Conservation (phyloP, 1,140 invertebrate species). For the Bombus cullumanus region DNA sequence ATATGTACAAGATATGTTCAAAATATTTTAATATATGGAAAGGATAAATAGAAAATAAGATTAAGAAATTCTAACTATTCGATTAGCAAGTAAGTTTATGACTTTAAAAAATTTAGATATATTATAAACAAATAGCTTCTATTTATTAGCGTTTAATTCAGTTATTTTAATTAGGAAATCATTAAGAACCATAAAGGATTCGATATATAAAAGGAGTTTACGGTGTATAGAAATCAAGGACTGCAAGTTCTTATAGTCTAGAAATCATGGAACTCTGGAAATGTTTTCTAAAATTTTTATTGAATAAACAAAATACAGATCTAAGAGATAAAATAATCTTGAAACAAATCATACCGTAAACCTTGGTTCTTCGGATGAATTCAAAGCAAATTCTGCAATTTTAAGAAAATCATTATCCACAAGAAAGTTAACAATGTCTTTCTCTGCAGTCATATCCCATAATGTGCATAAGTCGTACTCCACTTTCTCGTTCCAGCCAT, state of each 20-base stretch:
- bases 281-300: constrained; percentile 8
- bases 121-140: neutral
- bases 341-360: constrained; percentile 79
- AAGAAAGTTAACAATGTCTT: constrained; percentile 87
- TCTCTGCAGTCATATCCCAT: constrained; percentile 91
- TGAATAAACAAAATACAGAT: constrained; percentile 20
- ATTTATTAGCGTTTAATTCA: neutral
- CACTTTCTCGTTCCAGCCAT: constrained; percentile 82
- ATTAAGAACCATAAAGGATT: neutral
- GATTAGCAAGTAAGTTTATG: neutral
- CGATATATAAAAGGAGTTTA: neutral
- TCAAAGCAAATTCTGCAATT: constrained; percentile 81
- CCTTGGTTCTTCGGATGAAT: constrained; percentile 82
- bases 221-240: constrained; percentile 2
- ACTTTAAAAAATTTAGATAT: neutral
- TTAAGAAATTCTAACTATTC: neutral
- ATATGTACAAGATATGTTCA: neutral
- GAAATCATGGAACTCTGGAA: neutral
- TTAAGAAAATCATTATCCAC: constrained; percentile 86
- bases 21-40: neutral
- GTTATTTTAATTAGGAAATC: neutral
- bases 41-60: no score
- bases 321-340: neutral
- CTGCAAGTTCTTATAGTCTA: neutral
- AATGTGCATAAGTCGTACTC: constrained; percentile 89